Evolutionary conservation across 1,140 invertebrate species (phyloP).

Genomic region (Triops longicaudatus): DNA sequence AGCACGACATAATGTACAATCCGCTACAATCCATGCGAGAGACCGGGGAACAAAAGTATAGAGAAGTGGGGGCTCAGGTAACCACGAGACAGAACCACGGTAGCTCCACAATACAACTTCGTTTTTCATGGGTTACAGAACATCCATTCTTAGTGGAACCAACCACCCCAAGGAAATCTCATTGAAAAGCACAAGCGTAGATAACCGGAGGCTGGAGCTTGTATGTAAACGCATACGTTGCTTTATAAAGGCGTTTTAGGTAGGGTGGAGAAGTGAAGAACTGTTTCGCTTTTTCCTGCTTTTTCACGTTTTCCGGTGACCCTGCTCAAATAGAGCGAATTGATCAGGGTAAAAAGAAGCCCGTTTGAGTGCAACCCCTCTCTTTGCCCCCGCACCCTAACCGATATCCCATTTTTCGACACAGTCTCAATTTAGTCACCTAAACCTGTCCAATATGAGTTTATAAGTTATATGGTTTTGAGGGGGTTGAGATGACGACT

Average conservation of each 20-base stretch:
- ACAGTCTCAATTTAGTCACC: not conserved
- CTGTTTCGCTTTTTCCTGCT: no score
- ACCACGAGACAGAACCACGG: constrained; percentile 10
- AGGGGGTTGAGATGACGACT: not conserved
- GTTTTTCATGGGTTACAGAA: no score
- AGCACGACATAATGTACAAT: not conserved
- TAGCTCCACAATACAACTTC: not conserved
- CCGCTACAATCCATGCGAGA: constrained; percentile 8
- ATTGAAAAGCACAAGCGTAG: no score
- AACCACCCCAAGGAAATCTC: no score
- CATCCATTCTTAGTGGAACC: no score
- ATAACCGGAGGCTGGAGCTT: no score
- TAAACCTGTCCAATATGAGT: not conserved
- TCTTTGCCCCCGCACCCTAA: not conserved
- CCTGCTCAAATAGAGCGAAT: not conserved
- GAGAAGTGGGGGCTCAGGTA: constrained; percentile 8
- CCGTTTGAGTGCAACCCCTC: not conserved
- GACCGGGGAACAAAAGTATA: not conserved
- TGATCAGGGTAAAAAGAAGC: not conserved
- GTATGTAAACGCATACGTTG: no score
- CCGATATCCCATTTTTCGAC: not conserved
- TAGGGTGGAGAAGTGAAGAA: no score
- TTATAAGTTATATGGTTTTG: not conserved
- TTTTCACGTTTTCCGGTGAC: no score
- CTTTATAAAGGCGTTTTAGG: no score